These are phyloP conservation scores for Napeogenes sylphis DNA, from an alignment of 2,888 invertebrate species.

Conservation along the genomic window DNA sequence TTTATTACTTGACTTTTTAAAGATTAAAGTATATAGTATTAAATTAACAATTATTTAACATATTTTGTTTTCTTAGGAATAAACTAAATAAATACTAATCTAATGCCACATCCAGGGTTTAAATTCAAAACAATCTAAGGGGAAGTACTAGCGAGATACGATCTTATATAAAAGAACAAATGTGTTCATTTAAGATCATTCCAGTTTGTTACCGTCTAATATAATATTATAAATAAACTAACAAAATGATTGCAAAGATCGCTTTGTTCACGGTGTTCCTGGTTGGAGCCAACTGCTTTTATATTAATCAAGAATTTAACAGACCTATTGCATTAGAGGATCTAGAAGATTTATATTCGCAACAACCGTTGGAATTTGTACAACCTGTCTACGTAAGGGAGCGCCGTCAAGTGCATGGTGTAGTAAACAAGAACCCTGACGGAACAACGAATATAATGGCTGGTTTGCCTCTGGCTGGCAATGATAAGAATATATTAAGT, in stretches of 20 bases:
- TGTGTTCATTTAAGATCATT: too few relatives aligned
- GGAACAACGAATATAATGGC: slow-evolving; percentile 33
- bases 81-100: too few relatives aligned
- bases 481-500: slow-evolving; percentile 34
- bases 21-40: too few relatives aligned
- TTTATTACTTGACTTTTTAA: too few relatives aligned
- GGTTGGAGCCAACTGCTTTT: slow-evolving; percentile 21
- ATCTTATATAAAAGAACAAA: too few relatives aligned
- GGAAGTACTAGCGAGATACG: too few relatives aligned
- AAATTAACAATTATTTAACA: too few relatives aligned
- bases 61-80: too few relatives aligned
- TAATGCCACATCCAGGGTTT: too few relatives aligned
- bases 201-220: neutral
- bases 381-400: slow-evolving; percentile 27
- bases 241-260: slow-evolving; percentile 19
- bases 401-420: slow-evolving; percentile 33
- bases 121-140: too few relatives aligned
- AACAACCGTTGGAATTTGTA: slow-evolving; percentile 25
- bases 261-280: slow-evolving; percentile 14
- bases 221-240: slow-evolving; percentile 10
- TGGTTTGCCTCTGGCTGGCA: slow-evolving; percentile 33
- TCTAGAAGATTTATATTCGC: slow-evolving; percentile 25
- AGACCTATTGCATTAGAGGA: slow-evolving; percentile 20
- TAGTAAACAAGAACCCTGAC: slow-evolving; percentile 35
- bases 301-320: slow-evolving; percentile 13